Conservation (phyloP, 2,888 invertebrate species). For the Atherix ibis region DNA sequence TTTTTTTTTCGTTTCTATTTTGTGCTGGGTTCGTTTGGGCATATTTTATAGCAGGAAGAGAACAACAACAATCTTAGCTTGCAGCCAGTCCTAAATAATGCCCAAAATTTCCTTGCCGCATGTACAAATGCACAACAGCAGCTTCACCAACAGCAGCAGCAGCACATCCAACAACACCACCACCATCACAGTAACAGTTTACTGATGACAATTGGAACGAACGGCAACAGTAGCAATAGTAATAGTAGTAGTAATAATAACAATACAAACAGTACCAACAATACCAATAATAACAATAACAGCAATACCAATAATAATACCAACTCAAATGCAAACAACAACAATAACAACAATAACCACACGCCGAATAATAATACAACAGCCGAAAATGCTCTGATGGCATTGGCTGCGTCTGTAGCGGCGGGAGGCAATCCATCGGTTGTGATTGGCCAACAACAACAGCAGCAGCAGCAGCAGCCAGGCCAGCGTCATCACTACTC, state of each 20-base stretch:
- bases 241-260: conserved; percentile 9
- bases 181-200: conserved; percentile 11
- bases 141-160: conserved; percentile 11
- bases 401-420: conserved; percentile 16
- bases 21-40: too few relatives aligned
- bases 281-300: conserved; percentile 9
- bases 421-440: conserved; percentile 13
- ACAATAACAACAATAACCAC: conserved; percentile 5
- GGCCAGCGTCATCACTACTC: conserved; percentile 12
- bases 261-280: conserved; percentile 9
- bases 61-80: conserved; percentile 29
- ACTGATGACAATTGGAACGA: conserved; percentile 7
- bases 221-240: conserved; percentile 10
- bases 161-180: conserved; percentile 3
- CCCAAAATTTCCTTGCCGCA: conserved; percentile 25
- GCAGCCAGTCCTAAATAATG: conserved; percentile 20
- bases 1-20: too few relatives aligned
- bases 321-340: conserved; percentile 15
- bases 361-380: conserved; percentile 2
- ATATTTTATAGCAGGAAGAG: conserved; percentile 27
- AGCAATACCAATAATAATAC: conserved; percentile 8
- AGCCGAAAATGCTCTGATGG: conserved; percentile 14
- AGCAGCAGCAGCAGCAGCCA: conserved; percentile 17
- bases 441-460: conserved; percentile 15
- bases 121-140: conserved; percentile 17